phyloP scores from a whole-genome alignment of 2,888 invertebrate species.

The Papilio gigon region DNA sequence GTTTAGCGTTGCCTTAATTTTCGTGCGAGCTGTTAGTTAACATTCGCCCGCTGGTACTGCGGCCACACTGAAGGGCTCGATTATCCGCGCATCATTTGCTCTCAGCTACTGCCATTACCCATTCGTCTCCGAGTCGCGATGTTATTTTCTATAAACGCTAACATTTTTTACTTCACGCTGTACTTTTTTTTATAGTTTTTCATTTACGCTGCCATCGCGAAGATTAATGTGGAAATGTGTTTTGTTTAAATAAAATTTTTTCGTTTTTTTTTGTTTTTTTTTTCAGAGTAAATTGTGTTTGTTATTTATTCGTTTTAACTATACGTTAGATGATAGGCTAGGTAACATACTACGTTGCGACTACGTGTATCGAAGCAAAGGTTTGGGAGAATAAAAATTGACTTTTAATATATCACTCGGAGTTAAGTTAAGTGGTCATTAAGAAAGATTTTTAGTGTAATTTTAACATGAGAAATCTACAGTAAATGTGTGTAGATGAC shows the following conservation, averaged over 20 bases:
- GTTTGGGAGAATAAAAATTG: background rate
- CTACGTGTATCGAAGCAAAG: background rate
- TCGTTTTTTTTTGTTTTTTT: background rate
- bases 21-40: background rate
- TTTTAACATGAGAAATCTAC: too few relatives aligned
- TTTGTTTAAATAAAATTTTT: conserved; percentile 14
- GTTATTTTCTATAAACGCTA: conserved; percentile 41
- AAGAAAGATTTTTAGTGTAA: too few relatives aligned
- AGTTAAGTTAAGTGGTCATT: too few relatives aligned
- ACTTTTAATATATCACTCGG: background rate
- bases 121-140: conserved; percentile 40
- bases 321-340: too few relatives aligned
- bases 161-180: conserved; percentile 33
- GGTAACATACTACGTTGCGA: too few relatives aligned
- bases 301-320: background rate
- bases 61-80: conserved; percentile 37
- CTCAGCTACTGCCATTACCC: conserved; percentile 38
- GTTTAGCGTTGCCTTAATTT: too few relatives aligned
- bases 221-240: conserved; percentile 29
- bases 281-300: background rate
- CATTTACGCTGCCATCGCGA: conserved; percentile 35
- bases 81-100: conserved; percentile 38
- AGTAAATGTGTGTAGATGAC: too few relatives aligned
- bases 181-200: conserved; percentile 38
- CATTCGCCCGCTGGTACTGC: conserved; percentile 13